Evolutionary conservation across 2,113 vertebrate genomes (phyloP).

Genomic region (Tragelaphus buxtoni): DNA sequence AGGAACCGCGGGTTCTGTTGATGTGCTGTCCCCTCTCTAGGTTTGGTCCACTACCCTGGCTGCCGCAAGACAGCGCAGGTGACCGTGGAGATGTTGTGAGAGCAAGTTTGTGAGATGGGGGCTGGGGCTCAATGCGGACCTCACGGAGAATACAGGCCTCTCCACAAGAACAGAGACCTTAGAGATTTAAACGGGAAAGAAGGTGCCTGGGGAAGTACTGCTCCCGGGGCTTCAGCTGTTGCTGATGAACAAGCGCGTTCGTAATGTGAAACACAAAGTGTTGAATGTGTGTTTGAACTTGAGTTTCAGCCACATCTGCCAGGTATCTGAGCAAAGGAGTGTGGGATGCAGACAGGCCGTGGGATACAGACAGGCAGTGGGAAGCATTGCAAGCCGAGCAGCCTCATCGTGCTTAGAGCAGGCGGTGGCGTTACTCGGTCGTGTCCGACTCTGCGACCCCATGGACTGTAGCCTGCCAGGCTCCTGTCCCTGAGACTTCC

Average conservation of each 20-base stretch:
- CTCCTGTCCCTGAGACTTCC: neutral
- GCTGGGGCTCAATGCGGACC: neutral
- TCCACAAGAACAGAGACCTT: neutral
- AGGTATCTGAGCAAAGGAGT: neutral
- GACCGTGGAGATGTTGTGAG: neutral
- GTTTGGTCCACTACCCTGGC: neutral
- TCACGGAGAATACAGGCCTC: neutral
- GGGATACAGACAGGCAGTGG: too few species aligned
- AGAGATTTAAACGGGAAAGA: neutral
- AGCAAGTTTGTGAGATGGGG: neutral
- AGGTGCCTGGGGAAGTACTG: neutral
- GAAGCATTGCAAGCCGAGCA: neutral
- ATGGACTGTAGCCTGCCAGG: neutral
- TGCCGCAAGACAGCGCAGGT: neutral
- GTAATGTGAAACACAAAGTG: neutral
- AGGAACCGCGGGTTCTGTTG: neutral
- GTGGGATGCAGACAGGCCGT: too few species aligned
- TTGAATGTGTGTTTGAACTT: neutral
- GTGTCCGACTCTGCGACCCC: neutral
- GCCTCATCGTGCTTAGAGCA: neutral
- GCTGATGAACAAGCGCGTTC: fast-evolving
- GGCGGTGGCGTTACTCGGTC: neutral
- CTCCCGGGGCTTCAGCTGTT: neutral
- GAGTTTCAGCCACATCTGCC: neutral
- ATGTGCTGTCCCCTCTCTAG: neutral